These are phyloP conservation scores for Kryphioiulus occultus DNA, from an alignment of 2,888 invertebrate genomes.

Conservation along the genomic window DNA sequence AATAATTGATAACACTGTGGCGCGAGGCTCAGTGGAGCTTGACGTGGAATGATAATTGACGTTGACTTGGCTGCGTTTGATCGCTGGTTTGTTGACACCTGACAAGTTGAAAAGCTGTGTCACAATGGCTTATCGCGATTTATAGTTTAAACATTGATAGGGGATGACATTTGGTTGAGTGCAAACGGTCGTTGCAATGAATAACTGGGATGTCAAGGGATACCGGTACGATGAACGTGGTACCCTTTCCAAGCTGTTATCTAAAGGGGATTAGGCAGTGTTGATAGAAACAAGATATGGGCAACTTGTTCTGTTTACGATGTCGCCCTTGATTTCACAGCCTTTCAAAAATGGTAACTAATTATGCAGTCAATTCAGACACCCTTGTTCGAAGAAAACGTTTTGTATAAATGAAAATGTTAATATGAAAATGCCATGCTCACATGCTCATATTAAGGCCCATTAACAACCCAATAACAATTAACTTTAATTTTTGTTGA, in stretches of 20 bases:
- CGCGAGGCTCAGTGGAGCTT: not conserved
- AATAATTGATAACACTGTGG: constrained; percentile 3
- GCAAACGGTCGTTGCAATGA: not conserved
- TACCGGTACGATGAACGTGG: not conserved
- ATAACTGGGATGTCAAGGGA: not conserved
- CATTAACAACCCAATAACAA: no score
- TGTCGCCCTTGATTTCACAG: no score
- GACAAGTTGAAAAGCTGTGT: not conserved
- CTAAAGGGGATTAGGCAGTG: no score
- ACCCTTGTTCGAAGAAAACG: no score
- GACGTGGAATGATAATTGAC: constrained; percentile 26
- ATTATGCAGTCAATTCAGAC: no score
- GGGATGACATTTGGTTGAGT: not conserved
- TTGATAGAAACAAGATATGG: not conserved
- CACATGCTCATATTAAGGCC: no score
- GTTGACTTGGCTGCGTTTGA: not conserved
- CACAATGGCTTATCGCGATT: not conserved
- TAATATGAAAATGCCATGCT: no score
- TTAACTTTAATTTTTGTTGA: no score
- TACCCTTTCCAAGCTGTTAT: no score
- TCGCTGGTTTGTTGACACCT: constrained; percentile 21
- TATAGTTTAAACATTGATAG: not conserved
- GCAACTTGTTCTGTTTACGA: not conserved
- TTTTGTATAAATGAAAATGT: no score
- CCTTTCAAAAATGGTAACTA: no score